Percentiles rank a stretch among this genome's conserved stretches.
Evolutionary conservation across 2,113 vertebrate species (phyloP).

Genomic region (Lamprologus sp.): DNA sequence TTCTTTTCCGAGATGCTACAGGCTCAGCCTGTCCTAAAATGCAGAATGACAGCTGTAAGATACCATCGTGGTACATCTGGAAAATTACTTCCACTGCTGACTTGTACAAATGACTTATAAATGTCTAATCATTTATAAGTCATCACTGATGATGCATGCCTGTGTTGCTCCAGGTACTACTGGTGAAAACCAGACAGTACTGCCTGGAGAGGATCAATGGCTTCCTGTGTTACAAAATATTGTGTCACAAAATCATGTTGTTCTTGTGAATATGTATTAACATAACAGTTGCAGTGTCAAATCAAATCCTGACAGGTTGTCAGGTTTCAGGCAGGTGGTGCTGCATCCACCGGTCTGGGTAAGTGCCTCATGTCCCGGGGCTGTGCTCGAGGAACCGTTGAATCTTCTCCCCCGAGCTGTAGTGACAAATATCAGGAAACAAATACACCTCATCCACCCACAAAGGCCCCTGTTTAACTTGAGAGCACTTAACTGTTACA

Average conservation of each 20-base stretch:
- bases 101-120: background rate
- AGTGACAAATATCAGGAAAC: background rate
- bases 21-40: background rate
- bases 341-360: background rate
- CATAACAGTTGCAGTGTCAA: background rate
- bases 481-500: background rate
- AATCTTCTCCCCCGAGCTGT: background rate
- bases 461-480: background rate
- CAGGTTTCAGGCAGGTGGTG: constrained; percentile 17
- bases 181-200: background rate
- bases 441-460: background rate
- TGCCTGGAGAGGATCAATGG: background rate
- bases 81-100: background rate
- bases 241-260: background rate
- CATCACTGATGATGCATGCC: background rate
- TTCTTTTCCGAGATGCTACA: background rate
- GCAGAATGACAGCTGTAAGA: background rate
- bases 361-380: background rate
- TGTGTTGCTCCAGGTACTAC: background rate
- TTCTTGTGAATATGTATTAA: background rate
- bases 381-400: background rate
- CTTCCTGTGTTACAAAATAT: background rate
- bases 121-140: background rate
- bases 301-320: background rate
- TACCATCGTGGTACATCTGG: background rate